phyloP scores from a whole-genome alignment of 2,113 vertebrate genomes.

The Noctilio leporinus region DNA sequence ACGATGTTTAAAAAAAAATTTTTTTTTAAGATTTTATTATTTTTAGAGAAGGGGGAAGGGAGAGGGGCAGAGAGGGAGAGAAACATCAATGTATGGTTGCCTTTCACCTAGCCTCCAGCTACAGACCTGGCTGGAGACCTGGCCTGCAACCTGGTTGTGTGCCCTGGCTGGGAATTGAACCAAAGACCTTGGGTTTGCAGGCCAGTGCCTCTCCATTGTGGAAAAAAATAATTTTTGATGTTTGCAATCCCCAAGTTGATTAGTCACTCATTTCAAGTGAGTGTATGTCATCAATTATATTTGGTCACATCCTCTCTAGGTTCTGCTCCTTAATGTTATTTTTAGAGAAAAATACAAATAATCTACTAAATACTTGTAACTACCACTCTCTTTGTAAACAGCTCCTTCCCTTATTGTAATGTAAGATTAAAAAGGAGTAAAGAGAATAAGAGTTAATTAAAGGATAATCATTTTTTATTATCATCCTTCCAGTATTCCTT shows the following conservation, averaged over 20 bases:
- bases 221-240: background rate
- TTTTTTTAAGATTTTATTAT: no score
- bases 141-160: no score
- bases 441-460: background rate
- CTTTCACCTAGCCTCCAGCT: no score
- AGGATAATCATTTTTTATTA: background rate
- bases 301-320: background rate
- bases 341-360: conserved; percentile 24
- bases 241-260: background rate
- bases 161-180: no score
- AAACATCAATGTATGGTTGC: no score
- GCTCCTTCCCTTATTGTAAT: background rate
- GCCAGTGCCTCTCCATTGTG: no score
- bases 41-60: no score
- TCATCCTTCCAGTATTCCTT: background rate
- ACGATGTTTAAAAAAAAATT: no score
- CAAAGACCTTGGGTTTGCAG: no score
- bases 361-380: background rate
- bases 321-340: background rate
- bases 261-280: background rate
- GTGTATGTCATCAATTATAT: background rate
- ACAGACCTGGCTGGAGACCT: no score
- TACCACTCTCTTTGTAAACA: background rate
- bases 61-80: no score
- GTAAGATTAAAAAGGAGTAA: background rate